Percentiles rank a stretch among this genome's conserved stretches.
phyloP scores from a whole-genome alignment of 1,140 invertebrate species.

The Drosophila subpulchrella region DNA sequence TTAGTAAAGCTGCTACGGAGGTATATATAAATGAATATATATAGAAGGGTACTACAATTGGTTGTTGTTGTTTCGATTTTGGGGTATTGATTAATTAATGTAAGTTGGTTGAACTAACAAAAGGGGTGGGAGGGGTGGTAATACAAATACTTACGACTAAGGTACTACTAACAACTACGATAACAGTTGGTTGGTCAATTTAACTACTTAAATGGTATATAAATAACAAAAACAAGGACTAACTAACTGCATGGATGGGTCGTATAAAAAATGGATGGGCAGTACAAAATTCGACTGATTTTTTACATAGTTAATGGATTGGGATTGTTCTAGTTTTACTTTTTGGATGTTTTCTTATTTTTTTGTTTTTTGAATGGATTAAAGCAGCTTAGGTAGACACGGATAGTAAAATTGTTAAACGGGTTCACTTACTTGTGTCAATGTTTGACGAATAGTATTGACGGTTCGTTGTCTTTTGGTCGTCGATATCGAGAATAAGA shows the following conservation, averaged over 20 bases:
- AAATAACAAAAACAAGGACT: constrained; percentile 31
- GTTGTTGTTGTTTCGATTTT: constrained; percentile 36
- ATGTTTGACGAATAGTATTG: constrained; percentile 90
- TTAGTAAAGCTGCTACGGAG: constrained; percentile 78
- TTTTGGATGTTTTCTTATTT: constrained; percentile 14
- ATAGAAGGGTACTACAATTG: constrained; percentile 29
- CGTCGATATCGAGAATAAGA: constrained; percentile 88
- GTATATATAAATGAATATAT: constrained; percentile 48
- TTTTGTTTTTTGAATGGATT: constrained; percentile 15
- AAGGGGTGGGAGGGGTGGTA: constrained; percentile 1
- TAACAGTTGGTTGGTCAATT: constrained; percentile 39
- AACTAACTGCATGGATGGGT: constrained; percentile 49
- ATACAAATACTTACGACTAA: constrained; percentile 39
- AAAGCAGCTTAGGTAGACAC: constrained; percentile 42
- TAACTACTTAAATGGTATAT: constrained; percentile 34
- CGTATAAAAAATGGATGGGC: constrained; percentile 18
- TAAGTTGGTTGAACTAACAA: constrained; percentile 36
- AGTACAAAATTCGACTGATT: constrained; percentile 13
- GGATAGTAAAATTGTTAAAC: constrained; percentile 53
- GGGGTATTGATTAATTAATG: constrained; percentile 39
- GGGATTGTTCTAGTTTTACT: constrained; percentile 17
- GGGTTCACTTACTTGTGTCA: constrained; percentile 87
- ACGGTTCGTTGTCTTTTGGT: constrained; percentile 87
- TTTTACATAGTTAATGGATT: constrained; percentile 38
- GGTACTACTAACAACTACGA: constrained; percentile 48